Conservation (phyloP, 2,113 vertebrate species). For the Stomatorhinus ivindoensis region DNA sequence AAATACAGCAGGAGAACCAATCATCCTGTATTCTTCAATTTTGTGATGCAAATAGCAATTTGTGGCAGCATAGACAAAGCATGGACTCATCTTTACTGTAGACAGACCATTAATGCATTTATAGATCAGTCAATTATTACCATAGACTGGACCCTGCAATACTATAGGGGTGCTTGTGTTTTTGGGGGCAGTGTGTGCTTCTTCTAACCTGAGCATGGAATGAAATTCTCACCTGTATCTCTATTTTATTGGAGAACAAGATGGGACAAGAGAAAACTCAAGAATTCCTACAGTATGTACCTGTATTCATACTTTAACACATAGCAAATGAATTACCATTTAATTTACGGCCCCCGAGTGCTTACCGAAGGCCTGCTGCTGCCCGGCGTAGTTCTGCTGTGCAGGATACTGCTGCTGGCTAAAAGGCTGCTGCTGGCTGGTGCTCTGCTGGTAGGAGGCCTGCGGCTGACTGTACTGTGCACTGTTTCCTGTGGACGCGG, state of each 20-base stretch:
- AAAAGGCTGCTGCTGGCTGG: conserved; percentile 76
- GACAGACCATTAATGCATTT: background rate
- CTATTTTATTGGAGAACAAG: background rate
- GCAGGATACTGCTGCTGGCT: conserved; percentile 85
- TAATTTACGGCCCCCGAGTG: background rate
- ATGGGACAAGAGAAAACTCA: background rate
- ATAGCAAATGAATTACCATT: background rate
- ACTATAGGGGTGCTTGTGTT: background rate
- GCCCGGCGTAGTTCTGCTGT: conserved; percentile 81
- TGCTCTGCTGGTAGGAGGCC: conserved; percentile 80
- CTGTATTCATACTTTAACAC: background rate
- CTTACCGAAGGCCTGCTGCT: conserved; percentile 73
- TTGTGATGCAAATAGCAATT: background rate
- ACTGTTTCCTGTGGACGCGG: background rate
- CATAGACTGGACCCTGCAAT: background rate
- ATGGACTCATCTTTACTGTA: background rate
- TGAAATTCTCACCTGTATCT: background rate
- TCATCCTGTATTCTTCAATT: background rate
- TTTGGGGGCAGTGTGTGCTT: background rate
- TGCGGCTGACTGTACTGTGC: conserved; percentile 90
- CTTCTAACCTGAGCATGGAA: background rate
- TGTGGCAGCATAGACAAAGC: background rate
- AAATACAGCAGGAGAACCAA: background rate
- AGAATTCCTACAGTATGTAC: background rate
- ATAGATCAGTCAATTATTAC: background rate